These are phyloP conservation scores for Pollenia labialis DNA, from an alignment of 2,888 invertebrate species.

Conservation along the genomic window DNA sequence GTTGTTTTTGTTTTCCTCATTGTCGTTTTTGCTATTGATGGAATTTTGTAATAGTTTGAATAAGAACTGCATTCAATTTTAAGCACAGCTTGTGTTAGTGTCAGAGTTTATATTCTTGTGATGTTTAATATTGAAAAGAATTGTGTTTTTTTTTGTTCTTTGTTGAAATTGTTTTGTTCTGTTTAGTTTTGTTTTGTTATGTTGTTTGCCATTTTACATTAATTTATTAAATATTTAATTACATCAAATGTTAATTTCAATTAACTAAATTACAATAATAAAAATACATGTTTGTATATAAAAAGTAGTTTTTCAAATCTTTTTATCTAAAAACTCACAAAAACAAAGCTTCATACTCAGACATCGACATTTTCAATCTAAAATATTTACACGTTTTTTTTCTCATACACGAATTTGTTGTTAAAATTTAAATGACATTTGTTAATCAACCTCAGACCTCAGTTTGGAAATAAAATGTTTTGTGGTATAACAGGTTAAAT, in stretches of 20 bases:
- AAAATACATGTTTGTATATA: constrained; percentile 22
- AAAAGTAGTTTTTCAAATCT: background rate
- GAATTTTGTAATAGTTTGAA: background rate
- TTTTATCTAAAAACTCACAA: background rate
- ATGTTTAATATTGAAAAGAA: background rate
- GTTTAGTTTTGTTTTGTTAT: constrained; percentile 27
- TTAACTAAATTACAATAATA: constrained; percentile 73
- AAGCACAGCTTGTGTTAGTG: background rate
- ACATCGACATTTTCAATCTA: background rate
- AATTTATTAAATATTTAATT: constrained; percentile 70
- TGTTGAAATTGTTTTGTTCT: background rate
- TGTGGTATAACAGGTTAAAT: constrained; percentile 25
- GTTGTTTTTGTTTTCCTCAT: constrained; percentile 6
- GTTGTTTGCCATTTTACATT: constrained; percentile 32
- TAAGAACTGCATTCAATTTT: constrained; percentile 6
- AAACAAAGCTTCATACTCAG: background rate
- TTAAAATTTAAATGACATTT: constrained; percentile 61
- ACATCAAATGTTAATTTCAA: constrained; percentile 74
- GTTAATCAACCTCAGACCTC: constrained; percentile 51
- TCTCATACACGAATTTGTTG: constrained; percentile 22
- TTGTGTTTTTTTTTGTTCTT: background rate
- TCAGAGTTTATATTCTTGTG: constrained; percentile 2
- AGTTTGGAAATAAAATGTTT: constrained; percentile 38
- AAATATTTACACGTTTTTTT: constrained; percentile 37
- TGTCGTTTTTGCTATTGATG: too few species aligned